A percentile compares a stretch with the other conserved stretches of the same genome.
These are phyloP conservation scores for Coracopsis vasa DNA, from an alignment of 2,113 vertebrate species.

Conservation along the genomic window DNA sequence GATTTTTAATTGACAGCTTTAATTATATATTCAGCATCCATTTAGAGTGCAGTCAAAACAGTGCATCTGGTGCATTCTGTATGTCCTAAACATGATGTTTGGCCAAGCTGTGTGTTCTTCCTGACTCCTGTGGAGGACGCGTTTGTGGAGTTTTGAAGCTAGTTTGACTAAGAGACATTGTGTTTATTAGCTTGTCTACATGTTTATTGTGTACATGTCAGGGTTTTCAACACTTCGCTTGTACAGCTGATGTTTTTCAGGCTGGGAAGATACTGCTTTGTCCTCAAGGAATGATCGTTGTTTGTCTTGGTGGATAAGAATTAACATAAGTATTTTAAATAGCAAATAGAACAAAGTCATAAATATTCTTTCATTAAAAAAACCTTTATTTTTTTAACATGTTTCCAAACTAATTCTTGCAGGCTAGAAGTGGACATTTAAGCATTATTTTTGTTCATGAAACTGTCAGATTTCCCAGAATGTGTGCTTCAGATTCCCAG, in stretches of 20 bases:
- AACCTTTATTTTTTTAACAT: neutral
- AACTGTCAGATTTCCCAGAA: neutral
- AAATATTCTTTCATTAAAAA: neutral
- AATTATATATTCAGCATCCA: neutral
- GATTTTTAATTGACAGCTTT: neutral
- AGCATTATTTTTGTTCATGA: neutral
- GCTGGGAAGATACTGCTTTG: neutral
- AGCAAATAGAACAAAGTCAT: neutral
- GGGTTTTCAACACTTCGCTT: neutral
- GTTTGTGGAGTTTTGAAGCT: neutral
- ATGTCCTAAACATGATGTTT: neutral
- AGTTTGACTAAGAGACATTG: neutral
- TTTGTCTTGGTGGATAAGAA: neutral
- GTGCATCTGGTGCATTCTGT: neutral
- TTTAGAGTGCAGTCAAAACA: neutral
- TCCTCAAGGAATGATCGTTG: neutral
- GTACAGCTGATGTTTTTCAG: neutral
- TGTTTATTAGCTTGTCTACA: neutral
- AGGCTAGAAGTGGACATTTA: neutral
- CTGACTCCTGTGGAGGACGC: neutral
- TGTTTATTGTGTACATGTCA: neutral
- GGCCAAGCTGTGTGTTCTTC: neutral
- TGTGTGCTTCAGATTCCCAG: neutral
- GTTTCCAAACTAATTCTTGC: neutral
- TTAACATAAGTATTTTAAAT: neutral